Evolutionary conservation across 2,113 vertebrate species (phyloP).

Genomic region (Muscicapa adusta): DNA sequence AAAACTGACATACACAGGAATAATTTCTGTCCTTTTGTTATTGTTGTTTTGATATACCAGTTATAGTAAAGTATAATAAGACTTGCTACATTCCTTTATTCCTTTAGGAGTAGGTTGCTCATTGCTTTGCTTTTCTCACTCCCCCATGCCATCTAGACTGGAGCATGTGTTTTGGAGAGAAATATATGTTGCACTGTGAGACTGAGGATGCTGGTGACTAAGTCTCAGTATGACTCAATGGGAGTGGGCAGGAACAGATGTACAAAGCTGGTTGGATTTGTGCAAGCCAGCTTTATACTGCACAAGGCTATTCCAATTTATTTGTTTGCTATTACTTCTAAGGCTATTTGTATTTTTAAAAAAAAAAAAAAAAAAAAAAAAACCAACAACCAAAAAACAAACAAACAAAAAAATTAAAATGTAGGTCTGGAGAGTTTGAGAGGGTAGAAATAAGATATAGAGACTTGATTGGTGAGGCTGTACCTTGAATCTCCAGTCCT

Average conservation of each 20-base stretch:
- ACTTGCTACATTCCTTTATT: neutral
- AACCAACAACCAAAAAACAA: neutral
- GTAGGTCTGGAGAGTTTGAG: neutral
- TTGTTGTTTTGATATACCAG: neutral
- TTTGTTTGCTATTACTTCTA: neutral
- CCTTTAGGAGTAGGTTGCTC: neutral
- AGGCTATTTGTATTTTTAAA: neutral
- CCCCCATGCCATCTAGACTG: neutral
- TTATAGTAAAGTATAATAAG: neutral
- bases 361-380: neutral
- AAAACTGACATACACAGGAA: neutral
- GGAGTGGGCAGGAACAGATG: slow-evolving; percentile 73
- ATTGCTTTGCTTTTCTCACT: neutral
- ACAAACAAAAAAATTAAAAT: neutral
- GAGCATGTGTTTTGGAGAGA: slow-evolving; percentile 38
- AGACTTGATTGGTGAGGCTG: neutral
- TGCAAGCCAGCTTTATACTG: neutral
- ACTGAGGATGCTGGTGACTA: slow-evolving; percentile 49
- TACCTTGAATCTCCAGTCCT: neutral
- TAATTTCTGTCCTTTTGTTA: neutral
- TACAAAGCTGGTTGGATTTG: slow-evolving; percentile 8
- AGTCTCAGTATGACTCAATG: slow-evolving; percentile 59
- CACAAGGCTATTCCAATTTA: neutral
- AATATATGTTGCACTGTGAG: neutral
- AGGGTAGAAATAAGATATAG: neutral